A percentile compares a stretch with the other conserved stretches of the same genome.
These are phyloP conservation scores for Anthopleura sola DNA, from an alignment of 64 coral and sea anemone species.

Conservation along the genomic window DNA sequence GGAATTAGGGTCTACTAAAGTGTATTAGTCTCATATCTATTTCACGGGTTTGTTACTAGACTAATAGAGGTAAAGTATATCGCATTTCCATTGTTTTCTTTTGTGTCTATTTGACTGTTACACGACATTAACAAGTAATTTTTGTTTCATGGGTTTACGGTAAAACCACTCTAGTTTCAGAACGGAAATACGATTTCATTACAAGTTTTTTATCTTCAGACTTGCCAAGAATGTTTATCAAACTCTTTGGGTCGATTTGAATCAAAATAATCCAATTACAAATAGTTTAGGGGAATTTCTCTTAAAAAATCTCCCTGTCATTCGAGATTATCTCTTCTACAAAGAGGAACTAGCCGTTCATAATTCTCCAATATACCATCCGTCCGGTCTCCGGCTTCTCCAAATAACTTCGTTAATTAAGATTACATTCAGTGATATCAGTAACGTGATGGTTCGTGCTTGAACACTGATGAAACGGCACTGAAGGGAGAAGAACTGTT, in stretches of 20 bases:
- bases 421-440: not conserved
- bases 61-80: too few relatives aligned
- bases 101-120: too few relatives aligned
- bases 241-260: not conserved
- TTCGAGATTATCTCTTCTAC: not conserved
- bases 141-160: too few relatives aligned
- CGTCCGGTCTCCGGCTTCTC: slow-evolving; percentile 4
- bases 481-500: too few relatives aligned
- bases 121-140: too few relatives aligned
- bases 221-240: not conserved
- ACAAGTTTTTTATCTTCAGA: not conserved
- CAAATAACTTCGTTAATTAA: slow-evolving; percentile 11
- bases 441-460: not conserved
- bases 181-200: not conserved
- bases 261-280: not conserved
- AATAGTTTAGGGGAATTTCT: not conserved
- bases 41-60: too few relatives aligned
- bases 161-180: too few relatives aligned
- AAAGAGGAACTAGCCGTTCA: not conserved
- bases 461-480: too few relatives aligned
- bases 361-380: not conserved
- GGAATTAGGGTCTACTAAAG: too few relatives aligned
- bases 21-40: too few relatives aligned
- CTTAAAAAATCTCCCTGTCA: not conserved
- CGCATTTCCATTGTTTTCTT: too few relatives aligned